These are phyloP conservation scores for Aegotheles bennettii DNA, from an alignment of 2,113 vertebrate genomes.

Conservation along the genomic window DNA sequence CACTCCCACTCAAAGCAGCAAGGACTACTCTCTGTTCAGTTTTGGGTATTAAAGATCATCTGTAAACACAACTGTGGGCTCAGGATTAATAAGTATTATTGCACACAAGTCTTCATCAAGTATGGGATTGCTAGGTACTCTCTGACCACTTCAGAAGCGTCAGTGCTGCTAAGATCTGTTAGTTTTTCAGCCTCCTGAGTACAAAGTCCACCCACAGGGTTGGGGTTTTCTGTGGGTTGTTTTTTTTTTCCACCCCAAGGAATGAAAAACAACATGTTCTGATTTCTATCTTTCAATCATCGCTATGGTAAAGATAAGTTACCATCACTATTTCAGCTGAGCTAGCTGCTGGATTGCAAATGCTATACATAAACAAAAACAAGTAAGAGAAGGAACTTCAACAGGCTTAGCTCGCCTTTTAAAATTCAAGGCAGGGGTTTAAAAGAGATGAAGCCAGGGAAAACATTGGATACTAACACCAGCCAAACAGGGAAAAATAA, in stretches of 20 bases:
- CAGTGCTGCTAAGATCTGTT: background rate
- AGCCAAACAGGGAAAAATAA: constrained; percentile 58
- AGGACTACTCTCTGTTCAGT: background rate
- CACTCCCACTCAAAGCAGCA: background rate
- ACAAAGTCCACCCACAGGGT: background rate
- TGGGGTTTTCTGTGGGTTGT: background rate
- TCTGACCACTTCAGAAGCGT: background rate
- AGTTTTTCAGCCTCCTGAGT: background rate
- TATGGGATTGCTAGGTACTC: background rate
- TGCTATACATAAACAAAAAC: constrained; percentile 39
- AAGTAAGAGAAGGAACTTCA: constrained; percentile 15
- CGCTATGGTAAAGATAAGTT: background rate
- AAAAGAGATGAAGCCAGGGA: constrained; percentile 48
- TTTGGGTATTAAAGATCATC: background rate
- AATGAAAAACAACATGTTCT: constrained; percentile 1
- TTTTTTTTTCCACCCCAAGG: background rate
- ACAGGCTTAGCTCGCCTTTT: constrained; percentile 10
- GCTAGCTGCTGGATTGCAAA: constrained; percentile 32
- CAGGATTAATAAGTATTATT: background rate
- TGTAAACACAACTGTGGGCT: background rate
- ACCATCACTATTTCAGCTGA: background rate
- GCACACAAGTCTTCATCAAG: background rate
- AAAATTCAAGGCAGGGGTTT: constrained; percentile 57
- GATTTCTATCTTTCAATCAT: background rate
- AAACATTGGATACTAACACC: constrained; percentile 38